Base-by-base conservation (phyloP, 2,113 vertebrate genomes). In the Nannobrachium achirus region DNA sequence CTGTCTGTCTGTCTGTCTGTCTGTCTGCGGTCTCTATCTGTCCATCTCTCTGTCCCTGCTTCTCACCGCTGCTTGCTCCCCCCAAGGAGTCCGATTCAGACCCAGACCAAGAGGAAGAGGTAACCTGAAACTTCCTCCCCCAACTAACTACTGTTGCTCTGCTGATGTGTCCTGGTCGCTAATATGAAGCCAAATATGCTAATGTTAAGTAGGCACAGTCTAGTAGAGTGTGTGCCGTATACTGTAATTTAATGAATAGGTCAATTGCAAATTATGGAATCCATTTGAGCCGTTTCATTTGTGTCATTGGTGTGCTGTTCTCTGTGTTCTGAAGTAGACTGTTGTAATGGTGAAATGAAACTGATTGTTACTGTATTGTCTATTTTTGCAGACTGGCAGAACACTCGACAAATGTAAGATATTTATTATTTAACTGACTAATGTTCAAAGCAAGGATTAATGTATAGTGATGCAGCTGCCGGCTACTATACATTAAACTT, bases 31-130 rank as follows among this genome's bases (percentile, higher is more conserved):
- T 94, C 69, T 89, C 48, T 80, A 62, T 80, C 74, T 86, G 59
- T 83, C 46, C 85, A 77, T 89, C 16, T 74, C 73, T 70, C 87
- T 92, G 81, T 92, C 75, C 91, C 73, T 86, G 81, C 83, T 87
- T 86, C 79, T 81, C 15, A 77, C 89, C 91, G 86, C 92, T 86
- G 92, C 88, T 95, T 92, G 92, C 92, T 91, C 86, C 85, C 78
- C 76, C 53, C 93, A 95, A 99, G 98, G 98, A 99, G 63, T 98
- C 95, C 63, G 98, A 99, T 88, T 98, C 98, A 86, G 98, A 99
- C 77, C 96, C 94, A 87, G 97, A 98, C 76, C 94, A 92, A 89
- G 96, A 98, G 69, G 95, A 97, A 87, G 96, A 99, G 96, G 97
- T 98, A 98, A 97, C 85, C 76, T 78, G 56, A 79, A n/a, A 52